A percentile compares a stretch with the other conserved stretches of the same genome.
Evolutionary conservation across 2,888 invertebrate species (phyloP).

Genomic region (Drosophila histrio): DNA sequence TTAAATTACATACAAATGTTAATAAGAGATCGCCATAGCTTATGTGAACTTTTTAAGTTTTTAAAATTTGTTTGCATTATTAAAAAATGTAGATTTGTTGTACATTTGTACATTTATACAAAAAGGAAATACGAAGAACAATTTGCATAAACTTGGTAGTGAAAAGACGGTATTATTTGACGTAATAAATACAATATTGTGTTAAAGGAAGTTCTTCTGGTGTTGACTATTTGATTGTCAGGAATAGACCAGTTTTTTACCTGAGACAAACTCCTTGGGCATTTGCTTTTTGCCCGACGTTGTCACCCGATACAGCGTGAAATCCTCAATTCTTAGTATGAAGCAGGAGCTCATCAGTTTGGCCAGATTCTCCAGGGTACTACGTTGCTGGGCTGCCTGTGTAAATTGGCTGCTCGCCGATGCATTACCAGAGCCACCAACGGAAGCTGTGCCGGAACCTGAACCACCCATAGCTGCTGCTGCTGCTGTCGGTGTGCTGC

Average conservation of each 20-base stretch:
- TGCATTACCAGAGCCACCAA: conserved; percentile 55
- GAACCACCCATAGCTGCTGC: conserved; percentile 31
- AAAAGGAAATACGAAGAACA: neutral
- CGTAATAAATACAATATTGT: neutral
- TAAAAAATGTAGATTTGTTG: neutral
- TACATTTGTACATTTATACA: neutral
- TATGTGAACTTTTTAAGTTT: neutral
- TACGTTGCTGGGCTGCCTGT: conserved; percentile 87
- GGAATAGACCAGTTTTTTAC: conserved; percentile 82
- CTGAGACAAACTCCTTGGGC: conserved; percentile 92
- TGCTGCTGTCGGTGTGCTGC: conserved; percentile 64
- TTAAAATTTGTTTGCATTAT: neutral
- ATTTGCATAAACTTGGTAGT: neutral
- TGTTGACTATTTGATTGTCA: neutral
- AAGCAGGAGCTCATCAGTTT: conserved; percentile 97
- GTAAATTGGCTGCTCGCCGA: conserved; percentile 80
- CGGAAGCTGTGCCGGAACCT: conserved; percentile 59
- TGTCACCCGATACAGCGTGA: conserved; percentile 93
- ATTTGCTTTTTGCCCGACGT: conserved; percentile 89
- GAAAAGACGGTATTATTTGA: neutral
- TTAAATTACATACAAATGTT: neutral
- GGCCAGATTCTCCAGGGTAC: conserved; percentile 89
- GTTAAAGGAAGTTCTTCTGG: neutral
- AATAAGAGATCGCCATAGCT: neutral
- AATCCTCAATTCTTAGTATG: conserved; percentile 95